Conservation (phyloP, 2,113 vertebrate genomes). For the Struthio camelus region DNA sequence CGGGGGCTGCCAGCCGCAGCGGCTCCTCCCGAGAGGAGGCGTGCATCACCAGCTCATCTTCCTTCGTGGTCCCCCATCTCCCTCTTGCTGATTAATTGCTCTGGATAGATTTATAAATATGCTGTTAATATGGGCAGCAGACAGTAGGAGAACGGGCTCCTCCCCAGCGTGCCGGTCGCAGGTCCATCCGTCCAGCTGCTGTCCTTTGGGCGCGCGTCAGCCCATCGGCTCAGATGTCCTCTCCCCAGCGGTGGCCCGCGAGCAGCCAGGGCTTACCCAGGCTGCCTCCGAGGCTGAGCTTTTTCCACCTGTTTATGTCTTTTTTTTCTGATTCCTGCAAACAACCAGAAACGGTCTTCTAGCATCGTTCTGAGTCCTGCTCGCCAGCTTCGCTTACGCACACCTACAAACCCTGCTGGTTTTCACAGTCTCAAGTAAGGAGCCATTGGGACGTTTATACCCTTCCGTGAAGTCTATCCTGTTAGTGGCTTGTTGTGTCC, state of each 20-base stretch:
- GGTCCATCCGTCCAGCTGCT: background rate
- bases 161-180: background rate
- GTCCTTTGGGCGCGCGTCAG: background rate
- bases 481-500: too few relatives aligned
- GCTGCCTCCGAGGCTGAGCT: too few relatives aligned
- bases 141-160: background rate
- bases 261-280: too few relatives aligned
- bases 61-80: conserved; percentile 49
- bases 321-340: background rate
- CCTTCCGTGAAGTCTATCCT: too few relatives aligned
- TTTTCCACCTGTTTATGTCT: too few relatives aligned
- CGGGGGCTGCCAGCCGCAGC: conserved; percentile 41
- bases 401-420: too few relatives aligned
- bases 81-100: conserved; percentile 52
- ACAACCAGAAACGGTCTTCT: too few relatives aligned
- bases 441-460: too few relatives aligned
- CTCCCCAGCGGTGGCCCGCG: too few relatives aligned
- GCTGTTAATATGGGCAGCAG: background rate
- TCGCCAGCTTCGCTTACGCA: too few relatives aligned
- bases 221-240: background rate
- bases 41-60: conserved; percentile 41
- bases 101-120: conserved; percentile 59
- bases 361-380: too few relatives aligned
- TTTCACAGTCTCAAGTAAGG: too few relatives aligned
- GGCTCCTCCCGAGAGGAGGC: conserved; percentile 1